These are phyloP conservation scores for Ferrisia virgata DNA, from an alignment of 2,888 invertebrate genomes.

Conservation along the genomic window DNA sequence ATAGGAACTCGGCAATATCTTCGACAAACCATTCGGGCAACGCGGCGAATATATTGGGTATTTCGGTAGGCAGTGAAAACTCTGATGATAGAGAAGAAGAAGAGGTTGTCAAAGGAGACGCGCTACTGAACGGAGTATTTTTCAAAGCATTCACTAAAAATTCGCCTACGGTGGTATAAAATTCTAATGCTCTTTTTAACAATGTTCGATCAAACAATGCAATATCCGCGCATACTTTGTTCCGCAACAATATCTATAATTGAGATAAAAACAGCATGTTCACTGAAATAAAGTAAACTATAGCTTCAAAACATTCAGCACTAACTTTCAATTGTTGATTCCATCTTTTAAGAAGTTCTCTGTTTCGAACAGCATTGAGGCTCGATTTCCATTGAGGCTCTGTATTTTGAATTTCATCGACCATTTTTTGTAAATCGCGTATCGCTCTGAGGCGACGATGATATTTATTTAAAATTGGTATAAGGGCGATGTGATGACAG, in stretches of 20 bases:
- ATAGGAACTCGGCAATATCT: conserved; percentile 92
- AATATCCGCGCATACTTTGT: conserved; percentile 88
- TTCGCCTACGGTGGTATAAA: conserved; percentile 82
- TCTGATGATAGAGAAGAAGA: conserved; percentile 34
- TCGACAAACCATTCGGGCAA: conserved; percentile 97
- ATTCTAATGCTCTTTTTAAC: conserved; percentile 76
- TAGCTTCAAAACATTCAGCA: neutral
- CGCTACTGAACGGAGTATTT: conserved; percentile 49
- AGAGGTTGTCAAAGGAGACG: conserved; percentile 52
- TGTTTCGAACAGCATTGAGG: conserved; percentile 72
- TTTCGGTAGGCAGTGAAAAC: conserved; percentile 55
- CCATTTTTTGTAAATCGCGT: conserved; percentile 81
- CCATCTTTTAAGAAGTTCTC: conserved; percentile 81
- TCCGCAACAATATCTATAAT: conserved; percentile 53
- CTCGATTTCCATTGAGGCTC: conserved; percentile 79
- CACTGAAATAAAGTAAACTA: neutral
- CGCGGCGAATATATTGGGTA: conserved; percentile 77
- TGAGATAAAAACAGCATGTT: neutral
- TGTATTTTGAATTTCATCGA: conserved; percentile 73
- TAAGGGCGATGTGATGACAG: conserved; percentile 86
- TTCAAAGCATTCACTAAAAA: conserved; percentile 69
- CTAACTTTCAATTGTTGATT: conserved; percentile 72
- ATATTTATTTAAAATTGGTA: conserved; percentile 84
- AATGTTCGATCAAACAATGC: conserved; percentile 81
- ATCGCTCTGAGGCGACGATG: conserved; percentile 71